Evolutionary conservation across 2,797 vertebrate species (phyloP).

Genomic region (Crocodylus rhombifer): DNA sequence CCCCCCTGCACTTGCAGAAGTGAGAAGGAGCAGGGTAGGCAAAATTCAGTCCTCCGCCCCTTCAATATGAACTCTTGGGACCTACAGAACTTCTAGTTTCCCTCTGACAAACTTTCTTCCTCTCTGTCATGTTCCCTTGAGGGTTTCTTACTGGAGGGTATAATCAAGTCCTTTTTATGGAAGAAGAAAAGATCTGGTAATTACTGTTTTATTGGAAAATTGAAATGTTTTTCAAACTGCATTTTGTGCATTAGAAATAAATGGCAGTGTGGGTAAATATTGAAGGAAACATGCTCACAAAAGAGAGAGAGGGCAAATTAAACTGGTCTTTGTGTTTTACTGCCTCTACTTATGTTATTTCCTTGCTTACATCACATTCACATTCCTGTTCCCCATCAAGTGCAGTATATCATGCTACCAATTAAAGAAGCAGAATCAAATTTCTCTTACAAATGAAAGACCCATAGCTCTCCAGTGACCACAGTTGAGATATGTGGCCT

Average conservation of each 20-base stretch:
- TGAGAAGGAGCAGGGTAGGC: neutral
- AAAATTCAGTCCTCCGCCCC: neutral
- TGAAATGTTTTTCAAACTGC: neutral
- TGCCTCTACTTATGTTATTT: fast-evolving
- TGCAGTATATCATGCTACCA: neutral
- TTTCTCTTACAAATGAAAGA: neutral
- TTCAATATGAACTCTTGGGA: neutral
- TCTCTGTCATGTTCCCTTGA: neutral
- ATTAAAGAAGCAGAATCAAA: neutral
- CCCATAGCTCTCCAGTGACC: neutral
- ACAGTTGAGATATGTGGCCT: neutral
- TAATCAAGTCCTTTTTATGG: neutral
- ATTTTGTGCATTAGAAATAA: neutral
- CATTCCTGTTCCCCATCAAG: neutral
- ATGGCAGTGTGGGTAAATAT: neutral
- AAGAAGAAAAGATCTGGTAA: neutral
- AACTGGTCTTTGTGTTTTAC: neutral
- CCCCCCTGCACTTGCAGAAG: neutral
- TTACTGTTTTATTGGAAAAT: neutral
- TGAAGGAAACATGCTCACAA: neutral
- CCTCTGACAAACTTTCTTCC: neutral
- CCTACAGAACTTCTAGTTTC: neutral
- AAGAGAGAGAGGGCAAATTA: neutral
- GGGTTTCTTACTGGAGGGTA: neutral
- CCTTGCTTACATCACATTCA: neutral